Evolutionary conservation across 1,140 invertebrate genomes (phyloP), one percentile per base, ranked within the genome.

Genomic region (Drosophila kepulauana): DNA sequence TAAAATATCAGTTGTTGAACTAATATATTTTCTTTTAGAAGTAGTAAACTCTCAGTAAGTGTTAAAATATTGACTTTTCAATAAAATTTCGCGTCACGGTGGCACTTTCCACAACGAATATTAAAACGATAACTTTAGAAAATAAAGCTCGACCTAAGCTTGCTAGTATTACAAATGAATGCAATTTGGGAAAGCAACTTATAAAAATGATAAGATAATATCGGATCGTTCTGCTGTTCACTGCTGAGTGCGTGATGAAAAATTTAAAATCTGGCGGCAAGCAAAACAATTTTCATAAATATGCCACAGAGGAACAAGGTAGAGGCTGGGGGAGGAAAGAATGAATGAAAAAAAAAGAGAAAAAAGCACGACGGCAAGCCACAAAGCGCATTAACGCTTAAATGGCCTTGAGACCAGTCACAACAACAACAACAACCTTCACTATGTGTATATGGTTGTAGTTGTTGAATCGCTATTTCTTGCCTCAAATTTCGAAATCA

Each of bases 211-310:
- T 80, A 71, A 58, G 62, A 68, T 75, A 46, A 66, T 54, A 67
- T 61, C 56, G 13, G 25, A 35, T 15, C 51, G 59, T 63, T 68
- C 52, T 33, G 13, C 33, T 35, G 28, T n/a, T 8, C 52, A 30
- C 11, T 43, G 35, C 70, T 79, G 82, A 87, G 72, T 78, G 76
- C 33, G 71, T 79, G 66, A 88, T 87, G 43, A 87, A 87, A 87
- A 79, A 82, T 87, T 82, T 77, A 82, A 74, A 82, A 65, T 48
- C 63, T 51, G 48, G 64, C 78, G 69, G 49, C 84, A 71, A 78
- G 65, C 79, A 79, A 79, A 82, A 77, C 77, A 82, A 87, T 87
- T 86, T 86, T 82, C 79, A 82, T 87, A 87, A 87, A 87, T 87
- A 73, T 79, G 65, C 80, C 70, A 66, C 51, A 75, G 67, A 79